Conservation (phyloP, 2,113 vertebrate species). For the Centropristis striata region DNA sequence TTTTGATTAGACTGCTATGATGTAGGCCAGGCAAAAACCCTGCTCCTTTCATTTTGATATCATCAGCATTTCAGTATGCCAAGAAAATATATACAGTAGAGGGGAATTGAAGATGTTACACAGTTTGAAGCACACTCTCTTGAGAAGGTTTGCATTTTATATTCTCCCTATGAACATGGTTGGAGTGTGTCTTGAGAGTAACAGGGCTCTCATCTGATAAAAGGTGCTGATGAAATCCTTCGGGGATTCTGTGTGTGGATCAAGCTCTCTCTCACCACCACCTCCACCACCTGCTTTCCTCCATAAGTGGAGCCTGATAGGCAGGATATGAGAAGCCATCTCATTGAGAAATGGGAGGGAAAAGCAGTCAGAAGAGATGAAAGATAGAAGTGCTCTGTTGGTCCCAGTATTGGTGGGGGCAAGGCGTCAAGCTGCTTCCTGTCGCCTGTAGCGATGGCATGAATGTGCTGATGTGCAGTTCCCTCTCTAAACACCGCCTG, state of each 20-base stretch:
- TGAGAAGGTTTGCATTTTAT: conserved; percentile 50
- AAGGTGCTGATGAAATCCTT: conserved; percentile 67
- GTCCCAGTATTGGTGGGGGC: conserved; percentile 54
- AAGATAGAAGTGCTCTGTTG: conserved; percentile 74
- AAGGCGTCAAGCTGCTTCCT: conserved; percentile 69
- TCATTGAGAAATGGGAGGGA: conserved; percentile 65
- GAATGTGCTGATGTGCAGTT: conserved; percentile 63
- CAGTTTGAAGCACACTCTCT: conserved; percentile 39
- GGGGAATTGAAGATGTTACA: conserved; percentile 26
- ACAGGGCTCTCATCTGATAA: conserved; percentile 54
- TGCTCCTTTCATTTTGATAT: conserved; percentile 38
- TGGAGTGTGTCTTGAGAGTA: conserved; percentile 30
- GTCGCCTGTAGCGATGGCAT: conserved; percentile 60
- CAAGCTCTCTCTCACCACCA: conserved; percentile 39
- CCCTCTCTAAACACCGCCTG: conserved; percentile 58
- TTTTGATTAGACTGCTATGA: conserved; percentile 58
- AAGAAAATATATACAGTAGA: conserved; percentile 27
- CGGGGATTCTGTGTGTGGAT: conserved; percentile 51
- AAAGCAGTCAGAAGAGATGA: conserved; percentile 78
- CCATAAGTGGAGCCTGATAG: conserved; percentile 59
- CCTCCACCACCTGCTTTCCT: conserved; percentile 46
- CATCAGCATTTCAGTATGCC: conserved; percentile 31
- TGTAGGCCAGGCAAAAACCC: conserved; percentile 30
- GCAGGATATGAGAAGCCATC: conserved; percentile 68
- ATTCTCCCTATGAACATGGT: conserved; percentile 21